A percentile compares a stretch with the other conserved stretches of the same genome.
phyloP scores from a whole-genome alignment of 2,888 invertebrate species.

The Scaptodrosophila latifasciaeformis region DNA sequence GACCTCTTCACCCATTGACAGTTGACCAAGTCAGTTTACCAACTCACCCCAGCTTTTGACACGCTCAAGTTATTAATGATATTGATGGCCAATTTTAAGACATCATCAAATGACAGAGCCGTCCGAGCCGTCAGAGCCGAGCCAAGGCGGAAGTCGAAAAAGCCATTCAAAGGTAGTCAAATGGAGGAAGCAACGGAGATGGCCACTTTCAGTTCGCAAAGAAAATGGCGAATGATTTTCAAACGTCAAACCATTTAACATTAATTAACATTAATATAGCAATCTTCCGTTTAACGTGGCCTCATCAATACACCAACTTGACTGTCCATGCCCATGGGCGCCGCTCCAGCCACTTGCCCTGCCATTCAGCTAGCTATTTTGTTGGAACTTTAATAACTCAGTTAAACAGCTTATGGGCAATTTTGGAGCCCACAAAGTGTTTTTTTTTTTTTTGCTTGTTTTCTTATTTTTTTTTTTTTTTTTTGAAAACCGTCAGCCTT shows the following conservation, averaged over 20 bases:
- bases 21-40: too few relatives aligned
- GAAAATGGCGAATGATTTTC: constrained; percentile 23
- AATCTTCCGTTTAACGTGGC: too few relatives aligned
- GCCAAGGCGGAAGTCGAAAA: not conserved
- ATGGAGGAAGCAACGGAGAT: not conserved
- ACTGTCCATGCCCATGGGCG: too few relatives aligned
- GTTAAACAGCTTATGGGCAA: constrained; percentile 44
- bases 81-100: constrained; percentile 18
- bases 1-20: too few relatives aligned
- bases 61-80: constrained; percentile 23
- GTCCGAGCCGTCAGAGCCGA: not conserved
- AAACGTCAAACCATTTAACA: constrained; percentile 36
- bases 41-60: too few relatives aligned
- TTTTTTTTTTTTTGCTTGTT: not conserved
- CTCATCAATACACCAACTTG: too few relatives aligned
- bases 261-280: constrained; percentile 40
- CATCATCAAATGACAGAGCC: not conserved
- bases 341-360: not conserved
- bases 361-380: not conserved
- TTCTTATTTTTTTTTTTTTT: not conserved
- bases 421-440: constrained; percentile 31
- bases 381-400: constrained; percentile 38
- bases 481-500: not conserved
- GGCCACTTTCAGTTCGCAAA: constrained; percentile 9
- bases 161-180: not conserved